Conservation (phyloP, 2,888 invertebrate genomes). For the Sinhomidia bicolor region DNA sequence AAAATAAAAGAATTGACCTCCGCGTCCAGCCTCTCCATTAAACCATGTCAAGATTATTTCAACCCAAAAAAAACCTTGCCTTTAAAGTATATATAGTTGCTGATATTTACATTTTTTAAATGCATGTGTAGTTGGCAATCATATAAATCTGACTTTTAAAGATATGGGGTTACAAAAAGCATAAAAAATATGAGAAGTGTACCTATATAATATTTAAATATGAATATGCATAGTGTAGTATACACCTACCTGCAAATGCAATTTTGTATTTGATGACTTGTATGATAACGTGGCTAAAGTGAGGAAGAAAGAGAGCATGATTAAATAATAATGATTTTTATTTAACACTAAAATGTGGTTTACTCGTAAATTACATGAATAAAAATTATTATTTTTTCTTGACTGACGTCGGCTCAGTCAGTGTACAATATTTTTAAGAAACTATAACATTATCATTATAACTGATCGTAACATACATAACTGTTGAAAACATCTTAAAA, state of each 20-base stretch:
- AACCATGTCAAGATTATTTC: slow-evolving; percentile 38
- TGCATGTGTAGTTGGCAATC: too few species aligned
- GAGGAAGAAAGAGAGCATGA: not conserved
- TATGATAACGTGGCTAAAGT: too few species aligned
- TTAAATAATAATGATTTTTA: not conserved
- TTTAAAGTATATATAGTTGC: not conserved
- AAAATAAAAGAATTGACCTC: slow-evolving; percentile 61
- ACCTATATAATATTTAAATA: too few species aligned
- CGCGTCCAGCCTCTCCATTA: slow-evolving; percentile 70
- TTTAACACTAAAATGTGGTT: slow-evolving; percentile 15
- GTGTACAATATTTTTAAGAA: too few species aligned
- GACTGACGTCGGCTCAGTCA: too few species aligned
- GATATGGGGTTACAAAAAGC: too few species aligned
- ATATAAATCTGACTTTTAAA: not conserved
- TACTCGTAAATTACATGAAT: not conserved
- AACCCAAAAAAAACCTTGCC: not conserved
- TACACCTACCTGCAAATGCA: too few species aligned
- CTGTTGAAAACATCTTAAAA: not conserved
- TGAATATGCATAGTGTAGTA: too few species aligned
- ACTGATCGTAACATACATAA: not conserved
- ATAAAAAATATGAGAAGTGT: too few species aligned
- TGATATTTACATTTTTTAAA: too few species aligned
- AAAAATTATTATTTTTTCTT: too few species aligned
- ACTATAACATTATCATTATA: not conserved
- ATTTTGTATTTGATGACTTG: too few species aligned